A percentile compares a stretch with the other conserved stretches of the same genome.
phyloP scores from a whole-genome alignment of 2,113 vertebrate genomes.

The Dissostichus mawsoni region DNA sequence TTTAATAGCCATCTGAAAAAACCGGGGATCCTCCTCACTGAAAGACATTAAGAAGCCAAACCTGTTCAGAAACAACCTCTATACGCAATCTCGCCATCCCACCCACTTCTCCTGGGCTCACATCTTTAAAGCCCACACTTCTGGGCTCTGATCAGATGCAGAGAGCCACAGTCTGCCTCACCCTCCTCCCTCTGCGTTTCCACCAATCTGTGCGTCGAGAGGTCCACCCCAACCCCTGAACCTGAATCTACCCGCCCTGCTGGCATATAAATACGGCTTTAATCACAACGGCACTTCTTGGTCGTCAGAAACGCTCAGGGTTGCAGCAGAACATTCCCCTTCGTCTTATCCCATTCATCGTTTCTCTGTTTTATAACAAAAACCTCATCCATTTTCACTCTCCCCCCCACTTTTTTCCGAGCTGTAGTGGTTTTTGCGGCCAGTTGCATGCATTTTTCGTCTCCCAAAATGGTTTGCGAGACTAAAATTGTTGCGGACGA shows the following conservation, averaged over 20 bases:
- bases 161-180: slow-evolving; percentile 31
- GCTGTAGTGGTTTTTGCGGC: slow-evolving; percentile 78
- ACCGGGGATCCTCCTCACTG: slow-evolving; percentile 55
- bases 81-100: slow-evolving; percentile 37
- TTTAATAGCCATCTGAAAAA: slow-evolving; percentile 19
- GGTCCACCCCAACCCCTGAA: slow-evolving; percentile 87
- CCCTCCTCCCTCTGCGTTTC: slow-evolving; percentile 71
- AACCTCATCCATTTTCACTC: slow-evolving; percentile 58
- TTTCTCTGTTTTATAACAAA: slow-evolving; percentile 71
- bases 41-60: slow-evolving; percentile 48
- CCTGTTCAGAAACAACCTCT: slow-evolving; percentile 47
- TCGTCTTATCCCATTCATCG: slow-evolving; percentile 70
- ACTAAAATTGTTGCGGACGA: slow-evolving; percentile 97
- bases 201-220: slow-evolving; percentile 87
- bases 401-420: slow-evolving; percentile 38
- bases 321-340: slow-evolving; percentile 82
- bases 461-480: slow-evolving; percentile 99
- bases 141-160: slow-evolving; percentile 43
- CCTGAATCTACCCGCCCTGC: slow-evolving; percentile 84
- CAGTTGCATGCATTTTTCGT: slow-evolving; percentile 97
- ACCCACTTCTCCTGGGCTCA: slow-evolving; percentile 43
- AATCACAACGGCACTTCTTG: slow-evolving; percentile 88
- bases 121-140: slow-evolving; percentile 59
- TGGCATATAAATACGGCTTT: slow-evolving; percentile 90
- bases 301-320: slow-evolving; percentile 86